A percentile compares a stretch with the other conserved stretches of the same genome.
phyloP scores from a whole-genome alignment of 2,113 vertebrate genomes.

The Crotalus tigris region DNA sequence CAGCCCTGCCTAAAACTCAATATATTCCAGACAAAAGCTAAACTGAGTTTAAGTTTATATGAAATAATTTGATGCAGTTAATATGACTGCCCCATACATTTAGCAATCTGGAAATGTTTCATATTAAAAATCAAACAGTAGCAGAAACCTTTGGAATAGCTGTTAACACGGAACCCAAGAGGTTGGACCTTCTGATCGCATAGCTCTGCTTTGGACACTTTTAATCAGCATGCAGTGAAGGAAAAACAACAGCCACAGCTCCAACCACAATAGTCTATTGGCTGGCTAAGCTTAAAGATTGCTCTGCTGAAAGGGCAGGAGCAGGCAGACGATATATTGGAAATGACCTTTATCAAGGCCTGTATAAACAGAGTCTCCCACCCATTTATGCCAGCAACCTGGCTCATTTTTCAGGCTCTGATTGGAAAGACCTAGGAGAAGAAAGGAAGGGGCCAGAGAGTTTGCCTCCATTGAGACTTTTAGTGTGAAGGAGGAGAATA shows the following conservation, averaged over 20 bases:
- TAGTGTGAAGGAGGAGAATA: background rate
- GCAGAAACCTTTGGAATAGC: background rate
- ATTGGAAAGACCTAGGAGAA: background rate
- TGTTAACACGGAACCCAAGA: background rate
- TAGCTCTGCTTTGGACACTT: background rate
- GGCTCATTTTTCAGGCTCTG: background rate
- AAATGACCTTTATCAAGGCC: background rate
- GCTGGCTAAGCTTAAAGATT: background rate
- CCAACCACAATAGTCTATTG: background rate
- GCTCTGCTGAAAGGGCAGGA: background rate
- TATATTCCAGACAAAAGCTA: background rate
- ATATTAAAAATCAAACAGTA: background rate
- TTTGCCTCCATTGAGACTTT: background rate
- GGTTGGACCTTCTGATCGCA: background rate
- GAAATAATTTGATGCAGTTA: background rate
- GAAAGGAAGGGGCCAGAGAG: background rate
- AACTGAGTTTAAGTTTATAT: background rate
- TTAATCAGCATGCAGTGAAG: background rate
- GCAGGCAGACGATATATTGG: background rate
- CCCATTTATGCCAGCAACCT: background rate
- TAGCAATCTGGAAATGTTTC: background rate
- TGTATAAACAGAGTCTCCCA: background rate
- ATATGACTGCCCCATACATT: background rate
- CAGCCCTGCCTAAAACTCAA: background rate
- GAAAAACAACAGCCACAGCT: background rate